Base-by-base conservation (phyloP, 1,140 invertebrate species). In the Belonocnema kinseyi region DNA sequence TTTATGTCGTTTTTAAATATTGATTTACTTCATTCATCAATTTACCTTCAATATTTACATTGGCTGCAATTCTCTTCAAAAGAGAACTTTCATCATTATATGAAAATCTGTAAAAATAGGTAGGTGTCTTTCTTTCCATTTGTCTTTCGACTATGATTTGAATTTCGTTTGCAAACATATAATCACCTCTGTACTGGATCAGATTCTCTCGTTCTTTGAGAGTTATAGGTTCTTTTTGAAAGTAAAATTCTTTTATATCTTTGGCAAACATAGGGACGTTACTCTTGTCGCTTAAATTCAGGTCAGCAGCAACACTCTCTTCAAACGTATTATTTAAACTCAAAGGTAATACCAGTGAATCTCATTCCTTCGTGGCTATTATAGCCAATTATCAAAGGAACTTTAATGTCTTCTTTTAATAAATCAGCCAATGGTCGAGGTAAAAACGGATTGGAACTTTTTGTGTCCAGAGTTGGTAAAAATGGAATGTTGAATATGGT, bases 331-430 rank as follows among this genome's bases (percentile, higher is more conserved):
- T 26, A 72, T 82, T 26, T 77, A 19, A 79, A n/a, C 51, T 61
- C 8, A 46, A 33, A 58, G 79, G 77, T 82, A 90, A 88, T 81
- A 51, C 85, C 80, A 50, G 92, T 85, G 14, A 92, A 82, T 6
- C 92, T 73, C 14, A 94, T 85, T 3, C 92, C 92, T 89, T 95
- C 94, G 11, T 91, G 89, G 26, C 89, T 90, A 80, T 92, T 93
- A 53, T 93, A 93, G 0, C 94, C 94, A 26, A 92, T 86, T 33
- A 95, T 91, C 50, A 94, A 82, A 1, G 94, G 94, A 5, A 94
- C 88, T 56, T 92, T 90, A 54, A 91, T 83, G 66, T 90, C 90
- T 73, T 88, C 89, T 72, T 90, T 91, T 70, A 81, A 80, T 26
- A 90, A 70, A 21, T 85, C 73, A 50, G 54, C 52, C 6, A 86